These are phyloP conservation scores for Apotomis turbidana DNA, from an alignment of 2,888 invertebrate species.

Conservation along the genomic window DNA sequence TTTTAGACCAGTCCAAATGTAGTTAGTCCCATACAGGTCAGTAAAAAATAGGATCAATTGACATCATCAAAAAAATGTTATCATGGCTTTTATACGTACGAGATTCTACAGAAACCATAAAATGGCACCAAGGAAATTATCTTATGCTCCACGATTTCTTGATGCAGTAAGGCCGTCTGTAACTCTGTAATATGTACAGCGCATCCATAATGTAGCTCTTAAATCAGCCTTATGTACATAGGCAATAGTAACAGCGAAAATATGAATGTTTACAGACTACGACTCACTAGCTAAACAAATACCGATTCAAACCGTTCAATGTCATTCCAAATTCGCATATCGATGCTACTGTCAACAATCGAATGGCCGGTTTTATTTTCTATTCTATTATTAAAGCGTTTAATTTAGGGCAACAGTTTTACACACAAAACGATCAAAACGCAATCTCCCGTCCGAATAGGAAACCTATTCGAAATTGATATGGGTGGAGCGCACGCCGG, in stretches of 20 bases:
- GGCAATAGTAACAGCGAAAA: slow-evolving; percentile 10
- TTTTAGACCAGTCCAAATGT: too few species aligned
- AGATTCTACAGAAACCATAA: too few species aligned
- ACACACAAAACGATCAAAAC: slow-evolving; percentile 81
- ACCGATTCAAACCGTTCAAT: slow-evolving; percentile 59
- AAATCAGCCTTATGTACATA: not conserved
- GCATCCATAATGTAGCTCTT: not conserved
- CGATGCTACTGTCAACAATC: slow-evolving; percentile 66
- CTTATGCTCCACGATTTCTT: too few species aligned
- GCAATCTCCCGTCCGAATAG: slow-evolving; percentile 78
- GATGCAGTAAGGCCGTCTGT: too few species aligned
- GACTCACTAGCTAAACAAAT: slow-evolving; percentile 68
- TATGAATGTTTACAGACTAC: slow-evolving; percentile 60
- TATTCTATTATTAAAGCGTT: slow-evolving; percentile 82
- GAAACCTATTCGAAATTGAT: slow-evolving; percentile 83
- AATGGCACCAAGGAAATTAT: too few species aligned
- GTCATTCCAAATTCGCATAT: slow-evolving; percentile 56
- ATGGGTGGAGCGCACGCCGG: slow-evolving; percentile 76
- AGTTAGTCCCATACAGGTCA: too few species aligned
- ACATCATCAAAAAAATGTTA: too few species aligned
- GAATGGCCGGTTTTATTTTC: slow-evolving; percentile 68
- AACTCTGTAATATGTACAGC: too few species aligned
- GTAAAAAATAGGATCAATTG: too few species aligned
- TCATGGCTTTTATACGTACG: too few species aligned
- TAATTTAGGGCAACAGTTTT: slow-evolving; percentile 82